These are phyloP conservation scores for Ernsta delagoae DNA, from an alignment of 2,888 invertebrate genomes.

Conservation along the genomic window DNA sequence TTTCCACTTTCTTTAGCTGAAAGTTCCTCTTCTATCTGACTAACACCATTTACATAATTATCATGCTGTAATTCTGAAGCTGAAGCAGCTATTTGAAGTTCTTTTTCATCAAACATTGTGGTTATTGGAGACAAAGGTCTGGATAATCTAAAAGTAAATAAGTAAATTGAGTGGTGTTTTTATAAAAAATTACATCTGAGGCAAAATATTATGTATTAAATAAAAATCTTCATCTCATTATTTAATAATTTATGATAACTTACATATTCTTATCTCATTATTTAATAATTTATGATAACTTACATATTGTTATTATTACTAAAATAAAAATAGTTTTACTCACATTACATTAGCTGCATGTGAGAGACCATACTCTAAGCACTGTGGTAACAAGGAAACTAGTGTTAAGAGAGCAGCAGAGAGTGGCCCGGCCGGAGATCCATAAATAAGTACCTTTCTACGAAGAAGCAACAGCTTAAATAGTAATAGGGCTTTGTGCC, in stretches of 20 bases:
- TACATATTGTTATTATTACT: no score
- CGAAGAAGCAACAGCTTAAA: constrained; percentile 97
- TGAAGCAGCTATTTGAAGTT: constrained; percentile 52
- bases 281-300: no score
- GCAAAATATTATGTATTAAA: no score
- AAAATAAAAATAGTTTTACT: constrained; percentile 47
- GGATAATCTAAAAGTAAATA: constrained; percentile 62
- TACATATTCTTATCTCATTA: no score
- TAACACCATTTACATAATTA: constrained; percentile 61
- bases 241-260: no score
- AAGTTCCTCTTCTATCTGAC: constrained; percentile 61
- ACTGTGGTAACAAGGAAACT: constrained; percentile 95
- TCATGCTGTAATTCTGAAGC: constrained; percentile 54
- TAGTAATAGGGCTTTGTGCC: constrained; percentile 95
- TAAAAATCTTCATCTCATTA: no score
- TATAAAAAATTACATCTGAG: no score
- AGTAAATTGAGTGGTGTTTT: not conserved
- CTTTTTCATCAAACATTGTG: constrained; percentile 51
- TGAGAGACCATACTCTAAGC: constrained; percentile 93
- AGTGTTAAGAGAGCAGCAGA: constrained; percentile 95
- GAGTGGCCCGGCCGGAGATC: constrained; percentile 95
- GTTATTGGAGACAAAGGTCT: constrained; percentile 72
- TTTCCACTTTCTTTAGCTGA: constrained; percentile 75
- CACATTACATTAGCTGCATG: constrained; percentile 93
- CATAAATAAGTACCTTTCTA: constrained; percentile 95